Base-by-base conservation (phyloP, 2,113 vertebrate species). In the Symphodus melops region DNA sequence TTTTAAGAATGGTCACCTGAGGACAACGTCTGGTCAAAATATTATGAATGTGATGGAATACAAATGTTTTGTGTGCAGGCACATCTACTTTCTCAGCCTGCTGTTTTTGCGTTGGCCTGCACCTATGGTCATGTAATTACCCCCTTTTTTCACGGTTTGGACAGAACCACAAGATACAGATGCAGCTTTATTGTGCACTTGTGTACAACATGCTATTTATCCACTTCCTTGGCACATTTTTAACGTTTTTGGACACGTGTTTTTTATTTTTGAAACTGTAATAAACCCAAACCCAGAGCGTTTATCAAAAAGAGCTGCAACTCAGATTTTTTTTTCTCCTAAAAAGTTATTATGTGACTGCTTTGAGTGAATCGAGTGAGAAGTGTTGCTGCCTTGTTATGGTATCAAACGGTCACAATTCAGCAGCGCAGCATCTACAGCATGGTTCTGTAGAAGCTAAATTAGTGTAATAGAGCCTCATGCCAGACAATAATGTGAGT, bases 401-500 rank as follows among this genome's bases (percentile, higher is more conserved):
- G n/a, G 39, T 59, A 76, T 70, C 53, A 56, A 52, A 60, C 21
- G 28, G 64, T 60, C 63, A 72, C 65, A 67, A 84, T 75, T 82
- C 69, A 61, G 65, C 60, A 86, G 49, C 48, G 56, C 63, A 28
- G 69, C 49, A 60, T 77, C 69, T 21, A 56, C 66, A 20, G 8
- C 67, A 33, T 54, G 39, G 36, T 62, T 46, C 62, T 78, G 83
- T 75, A 56, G 75, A 77, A 7, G n/a, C 77, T 72, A 74, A 87
- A 86, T 88, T 86, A 77, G 79, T 89, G 87, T 92, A 89, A 89
- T 79, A 81, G 84, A 84, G 73, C 75, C 82, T 79, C 84, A 87
- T 85, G 82, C 73, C 81, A 91, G 88, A 92, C 90, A 88, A 90
- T 89, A 85, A 86, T 80, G 82, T 67, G 81, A 85, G 86, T 81